These are phyloP conservation scores for Caenorhabditis sp. DNA, from an alignment of 2,888 invertebrate species.

Conservation along the genomic window DNA sequence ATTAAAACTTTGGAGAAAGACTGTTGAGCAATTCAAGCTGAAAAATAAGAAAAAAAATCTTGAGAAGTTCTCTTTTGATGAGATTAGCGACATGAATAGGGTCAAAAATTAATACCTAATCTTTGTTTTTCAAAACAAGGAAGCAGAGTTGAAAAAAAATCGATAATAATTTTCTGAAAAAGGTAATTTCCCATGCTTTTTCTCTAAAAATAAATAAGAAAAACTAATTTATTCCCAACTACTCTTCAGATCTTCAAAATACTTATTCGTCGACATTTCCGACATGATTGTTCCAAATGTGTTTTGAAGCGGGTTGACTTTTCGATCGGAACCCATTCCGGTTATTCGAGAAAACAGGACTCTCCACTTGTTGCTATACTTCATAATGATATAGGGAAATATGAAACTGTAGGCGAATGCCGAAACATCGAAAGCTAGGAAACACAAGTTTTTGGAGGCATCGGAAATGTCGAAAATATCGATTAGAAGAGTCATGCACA, in stretches of 20 bases:
- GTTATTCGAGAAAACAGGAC: background rate
- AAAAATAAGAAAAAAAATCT: too few species aligned
- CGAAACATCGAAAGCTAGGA: background rate
- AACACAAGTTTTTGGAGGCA: background rate
- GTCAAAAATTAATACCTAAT: too few species aligned
- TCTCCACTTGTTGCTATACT: background rate
- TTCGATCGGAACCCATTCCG: background rate
- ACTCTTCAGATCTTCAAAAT: background rate
- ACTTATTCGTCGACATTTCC: background rate
- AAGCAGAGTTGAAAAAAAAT: too few species aligned
- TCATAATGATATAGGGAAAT: background rate
- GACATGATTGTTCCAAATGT: background rate
- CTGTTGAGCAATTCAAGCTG: too few species aligned
- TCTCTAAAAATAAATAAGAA: too few species aligned
- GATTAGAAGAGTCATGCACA: background rate
- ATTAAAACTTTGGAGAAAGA: too few species aligned
- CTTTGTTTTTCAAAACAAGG: too few species aligned
- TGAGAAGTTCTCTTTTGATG: too few species aligned
- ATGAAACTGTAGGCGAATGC: background rate
- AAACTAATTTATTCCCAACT: background rate
- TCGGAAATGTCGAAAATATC: background rate
- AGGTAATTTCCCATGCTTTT: too few species aligned
- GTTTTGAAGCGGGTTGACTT: background rate
- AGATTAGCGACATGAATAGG: too few species aligned
- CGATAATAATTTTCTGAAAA: too few species aligned